Evolutionary conservation across 2,888 invertebrate species (phyloP).

Genomic region (Agrilus cyanescens): DNA sequence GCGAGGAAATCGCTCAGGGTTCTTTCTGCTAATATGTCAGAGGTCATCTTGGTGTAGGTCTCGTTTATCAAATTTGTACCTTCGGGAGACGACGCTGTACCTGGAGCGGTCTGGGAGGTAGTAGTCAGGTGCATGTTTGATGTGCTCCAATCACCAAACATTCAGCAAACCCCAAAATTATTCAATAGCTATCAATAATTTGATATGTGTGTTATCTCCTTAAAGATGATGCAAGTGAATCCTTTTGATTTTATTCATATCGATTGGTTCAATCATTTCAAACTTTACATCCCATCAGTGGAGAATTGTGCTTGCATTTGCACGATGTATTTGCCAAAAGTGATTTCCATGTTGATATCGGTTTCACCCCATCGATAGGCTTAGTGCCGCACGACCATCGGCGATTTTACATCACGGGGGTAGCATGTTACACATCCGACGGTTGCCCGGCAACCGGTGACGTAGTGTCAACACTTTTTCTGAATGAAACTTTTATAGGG

Average conservation of each 20-base stretch:
- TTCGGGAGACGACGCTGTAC: slow-evolving; percentile 57
- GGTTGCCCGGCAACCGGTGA: slow-evolving; percentile 35
- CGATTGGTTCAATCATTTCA: no score
- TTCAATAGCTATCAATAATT: no score
- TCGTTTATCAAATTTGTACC: slow-evolving; percentile 64
- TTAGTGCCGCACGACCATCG: no score
- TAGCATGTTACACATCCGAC: slow-evolving; percentile 22
- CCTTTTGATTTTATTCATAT: no score
- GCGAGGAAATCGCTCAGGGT: slow-evolving; percentile 74
- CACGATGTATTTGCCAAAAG: no score
- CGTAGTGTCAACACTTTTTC: slow-evolving; percentile 37
- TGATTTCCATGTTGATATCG: no score
- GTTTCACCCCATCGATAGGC: no score
- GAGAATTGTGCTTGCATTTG: no score
- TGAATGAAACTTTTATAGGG: slow-evolving; percentile 51
- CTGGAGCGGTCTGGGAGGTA: slow-evolving; percentile 39
- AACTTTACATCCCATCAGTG: no score
- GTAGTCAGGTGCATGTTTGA: slow-evolving; percentile 37
- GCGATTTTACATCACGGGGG: slow-evolving; percentile 3
- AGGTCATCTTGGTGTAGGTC: slow-evolving; percentile 67
- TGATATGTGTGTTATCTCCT: no score
- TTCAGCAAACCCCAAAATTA: slow-evolving; percentile 15
- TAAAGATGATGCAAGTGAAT: no score
- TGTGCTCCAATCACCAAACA: slow-evolving; percentile 29
- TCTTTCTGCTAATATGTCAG: slow-evolving; percentile 71